Evolutionary conservation across 2,888 invertebrate genomes (phyloP).

Genomic region (Leucophenga montana): DNA sequence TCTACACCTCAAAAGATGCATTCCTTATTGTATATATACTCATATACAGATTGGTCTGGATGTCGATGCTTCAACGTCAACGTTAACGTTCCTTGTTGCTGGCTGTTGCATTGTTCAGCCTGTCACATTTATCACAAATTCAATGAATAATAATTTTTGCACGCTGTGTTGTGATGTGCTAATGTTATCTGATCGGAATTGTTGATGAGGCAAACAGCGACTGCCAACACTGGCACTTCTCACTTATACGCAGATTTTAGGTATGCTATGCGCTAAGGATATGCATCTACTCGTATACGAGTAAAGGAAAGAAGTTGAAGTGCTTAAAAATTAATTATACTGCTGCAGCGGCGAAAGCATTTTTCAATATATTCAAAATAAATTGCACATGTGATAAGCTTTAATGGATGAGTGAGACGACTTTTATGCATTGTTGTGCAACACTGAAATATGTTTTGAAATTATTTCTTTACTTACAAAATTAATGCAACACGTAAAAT

Average conservation of each 20-base stretch:
- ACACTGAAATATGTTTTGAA: too few relatives aligned
- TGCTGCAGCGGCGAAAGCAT: constrained; percentile 21
- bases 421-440: too few relatives aligned
- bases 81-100: constrained; percentile 14
- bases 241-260: too few relatives aligned
- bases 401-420: too few relatives aligned
- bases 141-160: constrained; percentile 72
- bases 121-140: constrained; percentile 72
- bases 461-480: too few relatives aligned
- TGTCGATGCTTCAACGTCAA: constrained; percentile 31
- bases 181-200: constrained; percentile 71
- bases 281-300: constrained; percentile 36
- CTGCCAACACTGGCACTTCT: constrained; percentile 31
- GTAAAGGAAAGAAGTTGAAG: constrained; percentile 42
- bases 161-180: constrained; percentile 70
- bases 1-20: too few relatives aligned
- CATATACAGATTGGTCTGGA: constrained; percentile 14
- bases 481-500: too few relatives aligned
- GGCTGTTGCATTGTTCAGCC: constrained; percentile 52
- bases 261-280: neutral
- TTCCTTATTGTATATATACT: too few relatives aligned
- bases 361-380: constrained; percentile 53
- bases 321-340: constrained; percentile 68
- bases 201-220: constrained; percentile 54
- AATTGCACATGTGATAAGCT: constrained; percentile 61